Base-by-base conservation (phyloP, 2,888 invertebrate genomes). In the Crossocerus cetratus region DNA sequence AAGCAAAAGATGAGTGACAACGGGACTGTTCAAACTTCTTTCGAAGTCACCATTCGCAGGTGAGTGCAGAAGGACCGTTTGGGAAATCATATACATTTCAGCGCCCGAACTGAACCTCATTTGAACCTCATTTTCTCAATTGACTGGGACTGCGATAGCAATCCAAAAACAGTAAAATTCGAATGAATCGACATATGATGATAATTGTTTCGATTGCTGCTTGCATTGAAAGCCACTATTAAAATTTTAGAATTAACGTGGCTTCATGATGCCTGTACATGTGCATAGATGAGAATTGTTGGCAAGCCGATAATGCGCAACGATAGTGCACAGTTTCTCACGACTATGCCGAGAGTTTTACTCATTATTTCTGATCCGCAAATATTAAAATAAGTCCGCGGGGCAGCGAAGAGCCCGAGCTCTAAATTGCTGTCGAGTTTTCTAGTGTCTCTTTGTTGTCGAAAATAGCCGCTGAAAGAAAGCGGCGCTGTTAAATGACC, bases 311-410 rank as follows among this genome's bases (percentile, higher is more conserved):
- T n/a, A n/a, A n/a, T n/a, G n/a, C n/a, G n/a, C n/a, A n/a, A n/a
- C n/a, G n/a, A n/a, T n/a, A n/a, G n/a, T n/a, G n/a, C n/a, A n/a
- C n/a, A n/a, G n/a, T n/a, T n/a, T n/a, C n/a, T n/a, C n/a, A n/a
- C n/a, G n/a, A n/a, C n/a, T n/a, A n/a, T n/a, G n/a, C n/a, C n/a
- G n/a, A n/a, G n/a, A n/a, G n/a, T n/a, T n/a, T n/a, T n/a, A n/a
- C 56, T 80, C 65, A 74, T 81, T 80, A 83, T 75, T 78, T 81
- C 77, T 77, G 77, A 76, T 73, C 72, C 73, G 69, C 73, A 83
- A 83, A 81, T 78, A 80, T 83, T 78, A 76, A n/a, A n/a, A 80
- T 81, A 83, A 83, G 78, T 83, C 81, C 65, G 49, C 22, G 18
- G 64, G 32, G n/a, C 65, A 16, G 74, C 73, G 83, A 53, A 32